Base-by-base conservation (phyloP, 2,888 invertebrate genomes). In the Cosmorhoe ocellata region DNA sequence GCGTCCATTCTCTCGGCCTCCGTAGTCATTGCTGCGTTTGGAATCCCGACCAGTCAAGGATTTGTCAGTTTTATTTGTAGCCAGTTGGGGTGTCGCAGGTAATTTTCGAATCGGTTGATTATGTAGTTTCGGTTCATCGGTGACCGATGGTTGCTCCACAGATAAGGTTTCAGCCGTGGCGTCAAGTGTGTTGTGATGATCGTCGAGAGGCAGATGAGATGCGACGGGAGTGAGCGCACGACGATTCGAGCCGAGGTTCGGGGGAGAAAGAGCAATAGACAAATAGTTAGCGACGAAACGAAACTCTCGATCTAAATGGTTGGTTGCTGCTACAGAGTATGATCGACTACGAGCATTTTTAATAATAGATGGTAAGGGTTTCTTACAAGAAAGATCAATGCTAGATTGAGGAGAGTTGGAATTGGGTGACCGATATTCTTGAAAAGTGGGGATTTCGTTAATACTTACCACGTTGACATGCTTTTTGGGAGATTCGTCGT, bases 21-120 rank as follows among this genome's bases (percentile, higher is more conserved):
- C 91, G 60, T 93, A 93, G 64, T 93, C 93, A 76, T 93, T 93
- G 74, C 91, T 92, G 74, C 81, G 72, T 79, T 79, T 79, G 62
- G 81, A 84, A 70, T 69, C 79, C 65, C 74, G 85, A 72, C 74
- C 81, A 63, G 67, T 63, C 31, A 60, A 36, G 51, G 75, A 58
- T 67, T 51, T 30, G 50, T 65, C 36, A 51, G 74, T 58, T 66
- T 48, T 30, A 51, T 65, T 61, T 63, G 63, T 63, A 37, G 60
- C 27, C 18, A 61, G 58, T 65, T 39, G 36, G 31, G 37, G 46
- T 4, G 46, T 43, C 7, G 31, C 18, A 18, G 47, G 48, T 12
- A 48, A 44, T 22, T 22, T 40, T 42, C 42, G 50, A n/a, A 30
- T 18, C 12, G 47, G 10, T 40, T 51, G 26, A 22, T 58, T 61